Evolutionary conservation across 2,888 invertebrate species (phyloP).

Genomic region (Drymonia ruficornis): DNA sequence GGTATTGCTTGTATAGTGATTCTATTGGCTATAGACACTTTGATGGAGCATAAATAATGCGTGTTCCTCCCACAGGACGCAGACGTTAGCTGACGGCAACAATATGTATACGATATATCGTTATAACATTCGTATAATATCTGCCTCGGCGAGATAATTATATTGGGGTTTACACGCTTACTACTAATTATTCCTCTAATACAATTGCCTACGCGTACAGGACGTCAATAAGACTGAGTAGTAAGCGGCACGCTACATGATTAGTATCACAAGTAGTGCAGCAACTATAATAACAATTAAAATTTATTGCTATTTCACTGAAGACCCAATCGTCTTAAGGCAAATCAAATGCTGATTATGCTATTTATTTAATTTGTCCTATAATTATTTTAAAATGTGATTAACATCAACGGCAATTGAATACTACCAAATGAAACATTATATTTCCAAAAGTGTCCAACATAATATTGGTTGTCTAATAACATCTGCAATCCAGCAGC

Average conservation of each 20-base stretch:
- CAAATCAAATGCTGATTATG: conserved; percentile 70
- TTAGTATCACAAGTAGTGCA: conserved; percentile 80
- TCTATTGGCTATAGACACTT: conserved; percentile 26
- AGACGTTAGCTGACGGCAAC: neutral
- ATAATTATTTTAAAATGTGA: conserved; percentile 45
- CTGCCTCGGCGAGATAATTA: conserved; percentile 50
- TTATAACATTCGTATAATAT: conserved; percentile 33
- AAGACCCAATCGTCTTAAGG: conserved; percentile 74
- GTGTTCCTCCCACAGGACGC: neutral
- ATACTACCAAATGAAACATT: conserved; percentile 49
- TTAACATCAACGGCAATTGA: conserved; percentile 41
- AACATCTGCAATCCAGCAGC: conserved; percentile 49
- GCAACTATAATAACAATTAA: conserved; percentile 70
- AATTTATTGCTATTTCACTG: conserved; percentile 79
- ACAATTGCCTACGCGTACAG: conserved; percentile 79
- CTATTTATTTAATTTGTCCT: conserved; percentile 44
- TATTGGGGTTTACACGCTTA: conserved; percentile 77
- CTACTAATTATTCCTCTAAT: conserved; percentile 76
- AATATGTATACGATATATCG: neutral
- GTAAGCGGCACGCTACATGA: conserved; percentile 75
- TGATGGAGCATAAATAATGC: conserved; percentile 18
- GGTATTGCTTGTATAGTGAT: conserved; percentile 38
- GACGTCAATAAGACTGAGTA: conserved; percentile 77
- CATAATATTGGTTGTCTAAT: conserved; percentile 44
- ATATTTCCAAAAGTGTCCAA: conserved; percentile 41